Conservation (phyloP, 2,888 invertebrate genomes). For the Helleia helle region DNA sequence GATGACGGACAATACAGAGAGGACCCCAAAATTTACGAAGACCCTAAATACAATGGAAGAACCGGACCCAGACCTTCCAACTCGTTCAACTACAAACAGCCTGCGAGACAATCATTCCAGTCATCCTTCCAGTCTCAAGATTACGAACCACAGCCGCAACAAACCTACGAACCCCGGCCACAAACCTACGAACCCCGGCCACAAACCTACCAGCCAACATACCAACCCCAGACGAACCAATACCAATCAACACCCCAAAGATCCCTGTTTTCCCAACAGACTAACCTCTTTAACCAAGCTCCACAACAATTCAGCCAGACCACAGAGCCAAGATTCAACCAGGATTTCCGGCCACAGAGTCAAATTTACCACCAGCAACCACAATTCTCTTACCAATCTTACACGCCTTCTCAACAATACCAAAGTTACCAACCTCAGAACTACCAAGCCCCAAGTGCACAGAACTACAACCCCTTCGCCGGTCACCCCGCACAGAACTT, state of each 20-base stretch:
- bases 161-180: constrained; percentile 22
- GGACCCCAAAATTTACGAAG: constrained; percentile 86
- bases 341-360: constrained; percentile 46
- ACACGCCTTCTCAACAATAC: constrained; percentile 43
- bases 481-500: constrained; percentile 84
- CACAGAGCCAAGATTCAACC: constrained; percentile 42
- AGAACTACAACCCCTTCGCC: constrained; percentile 63
- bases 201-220: constrained; percentile 26
- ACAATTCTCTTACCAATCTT: constrained; percentile 54
- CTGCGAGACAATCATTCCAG: constrained; percentile 28
- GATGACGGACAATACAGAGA: constrained; percentile 92
- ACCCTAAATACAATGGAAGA: constrained; percentile 74
- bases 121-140: constrained; percentile 24
- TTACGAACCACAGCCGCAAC: constrained; percentile 24
- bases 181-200: constrained; percentile 27
- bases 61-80: constrained; percentile 32
- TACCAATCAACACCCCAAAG: constrained; percentile 30
- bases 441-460: constrained; percentile 40
- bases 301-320: constrained; percentile 31
- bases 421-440: constrained; percentile 34
- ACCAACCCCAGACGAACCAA: constrained; percentile 25
- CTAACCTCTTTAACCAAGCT: constrained; percentile 28
- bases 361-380: constrained; percentile 60
- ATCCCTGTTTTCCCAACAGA: constrained; percentile 30
- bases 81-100: constrained; percentile 36